These are phyloP conservation scores for Lutraria rhynchaena DNA, from an alignment of 1,140 invertebrate genomes.

Conservation along the genomic window DNA sequence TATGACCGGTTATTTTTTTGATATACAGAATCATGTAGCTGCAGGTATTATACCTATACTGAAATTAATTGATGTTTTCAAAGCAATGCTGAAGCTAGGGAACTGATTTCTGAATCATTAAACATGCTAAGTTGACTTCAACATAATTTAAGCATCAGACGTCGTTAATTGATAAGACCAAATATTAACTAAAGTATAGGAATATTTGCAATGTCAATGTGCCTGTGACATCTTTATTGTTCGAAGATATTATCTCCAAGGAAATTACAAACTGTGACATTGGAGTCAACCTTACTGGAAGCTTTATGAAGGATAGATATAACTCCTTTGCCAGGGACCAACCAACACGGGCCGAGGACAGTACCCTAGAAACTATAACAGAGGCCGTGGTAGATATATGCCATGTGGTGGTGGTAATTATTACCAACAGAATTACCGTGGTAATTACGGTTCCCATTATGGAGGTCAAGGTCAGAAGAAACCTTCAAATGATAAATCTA, in stretches of 20 bases:
- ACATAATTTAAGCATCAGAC: slow-evolving; percentile 10
- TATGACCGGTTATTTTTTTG: slow-evolving; percentile 14
- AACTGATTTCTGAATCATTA: slow-evolving; percentile 7
- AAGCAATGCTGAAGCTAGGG: not conserved
- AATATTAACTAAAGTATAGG: slow-evolving; percentile 22
- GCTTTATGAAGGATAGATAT: too few relatives aligned
- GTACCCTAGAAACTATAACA: not conserved
- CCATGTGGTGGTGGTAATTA: not conserved
- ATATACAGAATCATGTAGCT: slow-evolving; percentile 13
- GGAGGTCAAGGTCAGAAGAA: not conserved
- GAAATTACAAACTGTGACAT: slow-evolving; percentile 26
- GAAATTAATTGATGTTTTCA: not conserved
- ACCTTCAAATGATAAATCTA: not conserved
- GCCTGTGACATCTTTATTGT: slow-evolving; percentile 6
- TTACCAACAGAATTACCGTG: too few relatives aligned
- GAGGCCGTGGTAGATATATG: not conserved
- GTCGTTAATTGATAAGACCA: slow-evolving; percentile 26
- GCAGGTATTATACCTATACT: slow-evolving; percentile 31
- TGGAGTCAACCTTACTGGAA: not conserved
- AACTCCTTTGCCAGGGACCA: not conserved
- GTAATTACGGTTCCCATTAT: not conserved
- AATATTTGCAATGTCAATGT: slow-evolving; percentile 3
- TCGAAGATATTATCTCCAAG: slow-evolving; percentile 11
- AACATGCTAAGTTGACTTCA: slow-evolving; percentile 4
- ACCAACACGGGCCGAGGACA: not conserved